Evolutionary conservation across 2,113 vertebrate genomes (phyloP), one percentile per base, ranked within the genome.

Genomic region (Gymnobelideus leadbeateri): DNA sequence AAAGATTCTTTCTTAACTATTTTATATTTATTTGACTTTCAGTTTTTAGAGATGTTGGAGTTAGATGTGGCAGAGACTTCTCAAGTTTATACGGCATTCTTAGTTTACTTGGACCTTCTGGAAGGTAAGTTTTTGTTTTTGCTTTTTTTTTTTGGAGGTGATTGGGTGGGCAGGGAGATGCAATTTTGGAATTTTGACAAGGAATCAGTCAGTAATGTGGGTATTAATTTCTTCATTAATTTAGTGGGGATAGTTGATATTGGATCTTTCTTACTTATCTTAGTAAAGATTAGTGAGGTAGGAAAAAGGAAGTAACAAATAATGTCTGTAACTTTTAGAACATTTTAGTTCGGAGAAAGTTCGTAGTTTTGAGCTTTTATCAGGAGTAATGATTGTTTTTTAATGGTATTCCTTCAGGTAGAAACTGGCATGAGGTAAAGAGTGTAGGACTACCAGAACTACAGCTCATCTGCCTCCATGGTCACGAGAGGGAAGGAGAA

Each of bases 41-140:
- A 99, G 99, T 99, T 99, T 95, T 98, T 98, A 93, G 98, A 99
- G 91, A 99, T 99, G 99, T 99, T 99, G 98, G 98, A 98, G 25
- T 98, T 99, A 53, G 98, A 99, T 89, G 96, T 99, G 0, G 99
- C 96, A 51, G 99, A 99, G 97, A 98, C 98, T 28, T 97, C 98
- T 84, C 99, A 99, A 94, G 97, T 99, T 2, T 99, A 99, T 24
- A 98, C 99, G 90, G 99, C 99, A 0, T 99, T 99, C 97, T 97
- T 99, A 91, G 99, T 99, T 7, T 99, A 99, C 98, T 98, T 99
- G 99, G 99, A 99, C 96, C 99, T 99, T 28, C 96, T 99, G 54
- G 99, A 99, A 98, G 99, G 99, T 99, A 98, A 99, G 97, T 11
- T 96, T 16, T 95, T 96, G 24, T 96, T 97, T 96, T 57, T 91